Conservation (phyloP, 2,797 vertebrate species). For the Margarornis squamiger region DNA sequence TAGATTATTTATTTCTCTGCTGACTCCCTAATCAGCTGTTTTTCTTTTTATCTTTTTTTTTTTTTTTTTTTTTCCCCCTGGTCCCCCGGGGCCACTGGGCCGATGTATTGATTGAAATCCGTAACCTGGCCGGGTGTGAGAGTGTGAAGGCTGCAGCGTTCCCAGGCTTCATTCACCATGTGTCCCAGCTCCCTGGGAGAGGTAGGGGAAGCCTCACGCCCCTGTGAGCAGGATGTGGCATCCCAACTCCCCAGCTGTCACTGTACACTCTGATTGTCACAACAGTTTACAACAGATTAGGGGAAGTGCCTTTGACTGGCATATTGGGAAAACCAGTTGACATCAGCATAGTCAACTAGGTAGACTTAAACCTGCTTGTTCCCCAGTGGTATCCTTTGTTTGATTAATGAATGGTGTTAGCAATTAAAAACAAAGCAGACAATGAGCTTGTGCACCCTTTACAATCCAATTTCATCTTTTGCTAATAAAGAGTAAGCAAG, state of each 20-base stretch:
- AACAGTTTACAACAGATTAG: conserved; percentile 12
- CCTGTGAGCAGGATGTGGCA: not conserved
- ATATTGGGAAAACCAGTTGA: conserved; percentile 21
- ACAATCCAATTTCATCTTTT: conserved; percentile 59
- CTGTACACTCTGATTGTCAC: conserved; percentile 2
- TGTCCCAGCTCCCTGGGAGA: conserved; percentile 26
- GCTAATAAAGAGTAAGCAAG: conserved; percentile 77
- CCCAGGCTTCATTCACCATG: conserved; percentile 76
- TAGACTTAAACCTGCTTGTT: conserved; percentile 24
- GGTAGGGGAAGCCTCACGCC: not conserved
- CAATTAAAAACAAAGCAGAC: conserved; percentile 26
- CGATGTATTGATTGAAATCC: conserved; percentile 73
- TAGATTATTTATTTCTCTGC: conserved; percentile 80
- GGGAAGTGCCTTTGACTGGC: conserved; percentile 40
- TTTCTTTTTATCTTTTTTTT: not conserved
- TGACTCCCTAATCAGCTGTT: conserved; percentile 76
- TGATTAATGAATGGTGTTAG: conserved; percentile 58
- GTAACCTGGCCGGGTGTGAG: conserved; percentile 72
- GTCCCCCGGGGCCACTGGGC: not conserved
- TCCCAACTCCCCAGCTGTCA: conserved; percentile 59
- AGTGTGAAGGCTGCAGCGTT: conserved; percentile 66
- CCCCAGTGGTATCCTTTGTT: conserved; percentile 24
- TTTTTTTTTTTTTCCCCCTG: rapidly evolving
- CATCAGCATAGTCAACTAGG: conserved; percentile 29
- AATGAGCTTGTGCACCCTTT: not conserved